Evolutionary conservation across 2,113 vertebrate species (phyloP).

Genomic region (Thunnus thynnus): DNA sequence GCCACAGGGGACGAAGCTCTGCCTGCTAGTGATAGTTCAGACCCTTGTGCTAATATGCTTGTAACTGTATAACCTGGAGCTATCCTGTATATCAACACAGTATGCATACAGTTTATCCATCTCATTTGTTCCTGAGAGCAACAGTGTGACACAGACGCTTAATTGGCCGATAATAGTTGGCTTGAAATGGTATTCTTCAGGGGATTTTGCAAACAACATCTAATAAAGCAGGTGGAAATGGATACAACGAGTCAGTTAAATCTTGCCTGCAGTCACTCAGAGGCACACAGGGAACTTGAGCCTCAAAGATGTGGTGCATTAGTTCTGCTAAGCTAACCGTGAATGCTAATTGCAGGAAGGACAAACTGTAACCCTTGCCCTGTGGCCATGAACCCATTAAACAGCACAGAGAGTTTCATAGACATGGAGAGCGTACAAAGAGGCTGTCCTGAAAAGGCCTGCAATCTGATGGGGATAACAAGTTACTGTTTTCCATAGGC

Average conservation of each 20-base stretch:
- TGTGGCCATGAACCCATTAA: slow-evolving; percentile 85
- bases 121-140: background rate
- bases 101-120: background rate
- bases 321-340: slow-evolving; percentile 96
- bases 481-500: slow-evolving; percentile 56
- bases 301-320: slow-evolving; percentile 91
- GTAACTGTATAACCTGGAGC: background rate
- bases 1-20: background rate
- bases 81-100: background rate
- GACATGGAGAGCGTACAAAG: slow-evolving; percentile 78
- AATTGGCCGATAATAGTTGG: slow-evolving; percentile 45
- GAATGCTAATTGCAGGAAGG: slow-evolving; percentile 95
- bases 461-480: slow-evolving; percentile 75
- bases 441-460: slow-evolving; percentile 67
- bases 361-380: slow-evolving; percentile 83
- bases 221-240: slow-evolving; percentile 79
- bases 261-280: slow-evolving; percentile 75
- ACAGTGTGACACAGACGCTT: slow-evolving; percentile 25
- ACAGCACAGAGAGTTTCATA: slow-evolving; percentile 80
- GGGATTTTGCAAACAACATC: slow-evolving; percentile 62
- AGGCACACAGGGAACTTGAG: slow-evolving; percentile 88
- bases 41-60: background rate
- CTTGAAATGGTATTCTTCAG: slow-evolving; percentile 57
- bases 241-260: slow-evolving; percentile 78
- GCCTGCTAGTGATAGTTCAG: background rate